Evolutionary conservation across 2,888 invertebrate species (phyloP), one percentile per base, ranked within the genome.

Genomic region (Apotomis turbidana): DNA sequence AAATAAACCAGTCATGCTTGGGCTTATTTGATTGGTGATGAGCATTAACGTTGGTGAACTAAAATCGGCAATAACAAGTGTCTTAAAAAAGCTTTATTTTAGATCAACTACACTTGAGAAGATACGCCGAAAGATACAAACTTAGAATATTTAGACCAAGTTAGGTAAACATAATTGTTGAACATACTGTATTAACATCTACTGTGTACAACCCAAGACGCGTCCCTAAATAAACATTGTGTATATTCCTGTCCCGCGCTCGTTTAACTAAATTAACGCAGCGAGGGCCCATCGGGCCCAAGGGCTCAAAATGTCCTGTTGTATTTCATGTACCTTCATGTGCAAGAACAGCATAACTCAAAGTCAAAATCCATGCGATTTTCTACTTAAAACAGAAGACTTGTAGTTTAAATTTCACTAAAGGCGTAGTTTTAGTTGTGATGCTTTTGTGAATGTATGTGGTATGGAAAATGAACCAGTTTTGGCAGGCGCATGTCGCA

Each of bases 151-250:
- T 49, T 9, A 10, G 6, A 9, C 46, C 6, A 9, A 9, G 8
- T 46, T 8, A 9, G 10, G n/a, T n/a, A n/a, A n/a, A n/a, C n/a
- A n/a, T n/a, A n/a, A n/a, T 46, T 3, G 3, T 49, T 10, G 10
- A 9, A 9, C 5, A n/a, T 38, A 57, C 57, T 57, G 57, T 57
- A 9, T 10, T n/a, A 57, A 57, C 5, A 44, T 66, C 10, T 66
- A 66, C 66, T 57, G 46, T 57, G 12, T 4, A 5, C 41, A 54
- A 64, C 44, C 41, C 55, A 57, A 66, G 66, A 66, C n/a, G 66
- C 54, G 60, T n/a, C 13, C 64, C 41, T 57, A 66, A 66, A 55
- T 46, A 66, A 66, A 66, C 64, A 66, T 41, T n/a, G 66, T 57
- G 46, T 66, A 15, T 52, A 57, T 62, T 49, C 49, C 52, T 64